These are phyloP conservation scores for Gymnoscopelus microlampas DNA, from an alignment of 2,797 vertebrate genomes.

Conservation along the genomic window DNA sequence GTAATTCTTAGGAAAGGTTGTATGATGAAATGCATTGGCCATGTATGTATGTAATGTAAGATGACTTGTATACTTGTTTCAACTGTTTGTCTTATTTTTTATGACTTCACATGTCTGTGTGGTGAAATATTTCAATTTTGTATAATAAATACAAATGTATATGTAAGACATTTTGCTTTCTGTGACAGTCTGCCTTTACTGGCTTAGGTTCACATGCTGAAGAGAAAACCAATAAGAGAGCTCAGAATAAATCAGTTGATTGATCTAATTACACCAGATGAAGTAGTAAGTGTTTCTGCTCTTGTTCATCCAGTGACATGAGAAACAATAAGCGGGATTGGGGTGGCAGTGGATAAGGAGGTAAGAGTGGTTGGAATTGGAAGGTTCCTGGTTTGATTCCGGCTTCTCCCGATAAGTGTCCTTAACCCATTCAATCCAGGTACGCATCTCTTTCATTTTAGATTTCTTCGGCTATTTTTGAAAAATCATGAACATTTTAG, in stretches of 20 bases:
- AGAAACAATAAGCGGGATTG: neutral
- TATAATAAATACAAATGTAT: constrained; percentile 84
- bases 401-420: too few relatives aligned
- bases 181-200: constrained; percentile 40
- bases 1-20: constrained; percentile 74
- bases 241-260: neutral
- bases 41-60: constrained; percentile 80
- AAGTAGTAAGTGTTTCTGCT: neutral
- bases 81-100: constrained; percentile 79
- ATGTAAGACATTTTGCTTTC: constrained; percentile 59
- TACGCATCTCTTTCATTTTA: too few relatives aligned
- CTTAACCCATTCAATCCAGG: too few relatives aligned
- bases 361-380: too few relatives aligned
- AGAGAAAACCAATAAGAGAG: neutral
- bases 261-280: constrained; percentile 18
- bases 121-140: constrained; percentile 81
- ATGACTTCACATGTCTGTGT: constrained; percentile 80
- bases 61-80: constrained; percentile 79
- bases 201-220: neutral
- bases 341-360: neutral
- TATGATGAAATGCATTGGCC: constrained; percentile 74
- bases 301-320: neutral
- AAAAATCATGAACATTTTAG: too few relatives aligned
- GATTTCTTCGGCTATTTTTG: too few relatives aligned
- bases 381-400: too few relatives aligned